Evolutionary conservation across 2,113 vertebrate genomes (phyloP).

Genomic region (Esox niger): DNA sequence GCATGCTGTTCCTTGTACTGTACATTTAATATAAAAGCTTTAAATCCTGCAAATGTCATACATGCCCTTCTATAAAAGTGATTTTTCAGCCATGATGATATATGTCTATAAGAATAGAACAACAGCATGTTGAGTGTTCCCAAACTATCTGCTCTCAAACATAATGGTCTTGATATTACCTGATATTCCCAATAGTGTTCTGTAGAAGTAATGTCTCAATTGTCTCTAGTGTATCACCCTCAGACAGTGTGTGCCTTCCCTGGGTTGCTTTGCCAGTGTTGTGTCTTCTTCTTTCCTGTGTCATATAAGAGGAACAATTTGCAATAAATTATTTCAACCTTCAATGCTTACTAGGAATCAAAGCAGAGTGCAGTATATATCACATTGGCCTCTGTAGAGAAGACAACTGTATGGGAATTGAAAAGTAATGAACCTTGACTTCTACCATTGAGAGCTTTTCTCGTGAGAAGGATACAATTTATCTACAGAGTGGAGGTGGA

Average conservation of each 20-base stretch:
- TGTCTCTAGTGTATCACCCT: conserved; percentile 17
- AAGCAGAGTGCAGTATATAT: background rate
- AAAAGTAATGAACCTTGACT: conserved; percentile 42
- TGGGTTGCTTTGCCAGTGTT: background rate
- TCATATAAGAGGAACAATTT: too few species aligned
- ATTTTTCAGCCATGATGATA: too few species aligned
- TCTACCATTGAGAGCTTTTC: conserved; percentile 43
- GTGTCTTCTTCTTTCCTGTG: background rate
- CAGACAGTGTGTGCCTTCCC: background rate
- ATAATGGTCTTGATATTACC: too few species aligned
- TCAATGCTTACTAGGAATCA: background rate
- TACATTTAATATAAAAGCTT: too few species aligned
- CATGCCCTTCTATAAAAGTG: too few species aligned
- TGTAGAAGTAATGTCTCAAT: background rate
- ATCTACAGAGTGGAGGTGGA: background rate
- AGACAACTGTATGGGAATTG: background rate
- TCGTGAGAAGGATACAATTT: conserved; percentile 31
- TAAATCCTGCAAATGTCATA: too few species aligned
- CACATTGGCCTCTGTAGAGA: background rate
- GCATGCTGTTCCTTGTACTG: too few species aligned
- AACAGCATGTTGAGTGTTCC: too few species aligned
- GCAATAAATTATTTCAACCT: background rate
- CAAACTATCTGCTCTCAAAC: too few species aligned
- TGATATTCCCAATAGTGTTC: background rate
- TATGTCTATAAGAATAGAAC: too few species aligned